These are phyloP conservation scores for Aphidius colemani DNA, from an alignment of 2,888 invertebrate genomes.

Conservation along the genomic window DNA sequence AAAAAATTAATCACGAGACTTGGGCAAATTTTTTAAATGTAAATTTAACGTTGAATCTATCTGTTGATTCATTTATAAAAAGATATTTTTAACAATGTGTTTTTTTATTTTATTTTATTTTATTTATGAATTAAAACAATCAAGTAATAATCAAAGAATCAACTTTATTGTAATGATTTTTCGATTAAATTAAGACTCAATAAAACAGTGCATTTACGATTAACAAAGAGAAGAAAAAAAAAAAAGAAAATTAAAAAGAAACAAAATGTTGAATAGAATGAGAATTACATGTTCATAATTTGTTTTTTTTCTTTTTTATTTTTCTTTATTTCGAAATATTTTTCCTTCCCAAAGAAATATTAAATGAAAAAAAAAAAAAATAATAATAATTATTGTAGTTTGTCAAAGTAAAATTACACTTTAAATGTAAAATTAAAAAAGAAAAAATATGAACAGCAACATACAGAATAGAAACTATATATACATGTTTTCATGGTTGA, in stretches of 20 bases:
- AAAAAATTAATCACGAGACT: constrained; percentile 3
- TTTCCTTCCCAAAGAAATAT: too few relatives aligned
- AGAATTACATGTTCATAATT: too few relatives aligned
- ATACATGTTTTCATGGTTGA: constrained; percentile 4
- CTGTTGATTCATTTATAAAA: constrained; percentile 17
- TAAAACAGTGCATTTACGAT: too few relatives aligned
- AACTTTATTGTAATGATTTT: neutral
- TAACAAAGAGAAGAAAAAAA: too few relatives aligned
- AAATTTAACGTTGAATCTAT: constrained; percentile 7
- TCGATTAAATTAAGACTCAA: neutral
- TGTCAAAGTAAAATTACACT: neutral
- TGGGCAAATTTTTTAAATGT: constrained; percentile 15
- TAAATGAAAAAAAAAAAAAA: too few relatives aligned
- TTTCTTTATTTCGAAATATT: too few relatives aligned
- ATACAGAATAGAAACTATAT: neutral
- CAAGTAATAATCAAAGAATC: constrained; percentile 10
- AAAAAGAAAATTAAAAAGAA: too few relatives aligned
- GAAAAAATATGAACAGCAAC: neutral
- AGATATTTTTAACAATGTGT: constrained; percentile 3
- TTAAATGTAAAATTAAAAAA: neutral
- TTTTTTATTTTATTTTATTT: constrained; percentile 7
- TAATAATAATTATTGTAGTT: too few relatives aligned
- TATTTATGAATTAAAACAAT: constrained; percentile 3
- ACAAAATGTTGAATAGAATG: too few relatives aligned
- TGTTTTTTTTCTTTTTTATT: too few relatives aligned